Percentiles rank a stretch among this genome's conserved stretches.
Evolutionary conservation across 1,140 invertebrate species (phyloP).

Genomic region (Patella vulgata): DNA sequence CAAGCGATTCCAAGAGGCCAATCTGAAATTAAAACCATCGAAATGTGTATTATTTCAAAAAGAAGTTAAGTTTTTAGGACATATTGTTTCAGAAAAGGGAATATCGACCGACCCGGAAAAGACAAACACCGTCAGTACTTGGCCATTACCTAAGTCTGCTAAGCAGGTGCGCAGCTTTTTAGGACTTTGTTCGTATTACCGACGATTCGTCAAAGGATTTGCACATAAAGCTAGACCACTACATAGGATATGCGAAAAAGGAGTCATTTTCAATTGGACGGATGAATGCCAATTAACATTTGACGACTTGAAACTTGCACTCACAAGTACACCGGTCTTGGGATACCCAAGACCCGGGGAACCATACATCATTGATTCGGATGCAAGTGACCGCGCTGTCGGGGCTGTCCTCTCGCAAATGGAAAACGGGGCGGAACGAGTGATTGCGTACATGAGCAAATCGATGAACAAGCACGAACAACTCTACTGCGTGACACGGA

Average conservation of each 20-base stretch:
- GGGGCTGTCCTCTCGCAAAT: slow-evolving; percentile 53
- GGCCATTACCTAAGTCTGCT: slow-evolving; percentile 23
- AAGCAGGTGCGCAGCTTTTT: slow-evolving; percentile 32
- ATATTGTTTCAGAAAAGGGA: no score
- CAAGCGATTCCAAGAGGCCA: no score
- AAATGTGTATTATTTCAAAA: no score
- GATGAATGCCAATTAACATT: slow-evolving; percentile 29
- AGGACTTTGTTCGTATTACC: slow-evolving; percentile 30
- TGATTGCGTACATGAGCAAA: no score
- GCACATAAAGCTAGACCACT: slow-evolving; percentile 33
- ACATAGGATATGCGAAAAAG: slow-evolving; percentile 26
- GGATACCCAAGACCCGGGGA: slow-evolving; percentile 13
- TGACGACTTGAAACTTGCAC: slow-evolving; percentile 24
- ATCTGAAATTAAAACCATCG: no score
- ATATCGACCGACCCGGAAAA: no score
- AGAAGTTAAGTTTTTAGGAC: no score
- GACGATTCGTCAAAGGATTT: no score
- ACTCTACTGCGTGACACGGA: slow-evolving; percentile 64
- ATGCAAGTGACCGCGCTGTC: slow-evolving; percentile 38
- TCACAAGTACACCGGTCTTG: slow-evolving; percentile 29
- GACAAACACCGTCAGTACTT: slow-evolving; percentile 21
- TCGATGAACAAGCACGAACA: no score
- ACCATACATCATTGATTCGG: slow-evolving; percentile 41
- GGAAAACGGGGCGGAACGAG: slow-evolving; percentile 35
- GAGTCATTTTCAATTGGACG: slow-evolving; percentile 24